phyloP scores from a whole-genome alignment of 2,888 invertebrate species.

The Chironomus riparius region DNA sequence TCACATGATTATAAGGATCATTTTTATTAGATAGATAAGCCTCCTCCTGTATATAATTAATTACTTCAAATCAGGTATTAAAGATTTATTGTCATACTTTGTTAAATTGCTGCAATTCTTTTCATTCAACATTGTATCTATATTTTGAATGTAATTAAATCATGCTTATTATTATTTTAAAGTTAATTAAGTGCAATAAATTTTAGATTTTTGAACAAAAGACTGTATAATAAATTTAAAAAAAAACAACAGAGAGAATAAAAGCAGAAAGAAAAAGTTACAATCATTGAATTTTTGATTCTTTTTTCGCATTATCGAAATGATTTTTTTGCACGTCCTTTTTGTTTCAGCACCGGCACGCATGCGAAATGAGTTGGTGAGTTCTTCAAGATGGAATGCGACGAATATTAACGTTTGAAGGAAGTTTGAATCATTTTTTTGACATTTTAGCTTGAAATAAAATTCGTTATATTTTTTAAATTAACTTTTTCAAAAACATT shows the following conservation, averaged over 20 bases:
- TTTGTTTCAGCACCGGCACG: too few species aligned
- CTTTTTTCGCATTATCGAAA: neutral
- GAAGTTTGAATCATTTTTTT: too few species aligned
- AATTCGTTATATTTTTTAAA: too few species aligned
- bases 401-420: too few species aligned
- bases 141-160: neutral
- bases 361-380: too few species aligned
- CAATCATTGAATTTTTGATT: neutral
- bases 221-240: neutral
- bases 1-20: too few species aligned
- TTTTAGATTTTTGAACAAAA: neutral
- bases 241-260: neutral
- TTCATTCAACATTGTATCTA: neutral
- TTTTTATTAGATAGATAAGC: too few species aligned
- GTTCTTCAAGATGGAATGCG: too few species aligned
- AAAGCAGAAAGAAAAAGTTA: neutral
- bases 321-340: too few species aligned
- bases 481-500: too few species aligned
- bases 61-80: neutral
- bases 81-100: neutral
- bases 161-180: neutral
- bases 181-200: conserved; percentile 8
- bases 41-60: too few species aligned
- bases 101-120: neutral
- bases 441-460: too few species aligned